Evolutionary conservation across 2,797 vertebrate genomes (phyloP).

Genomic region (Sebastes aleutianus): DNA sequence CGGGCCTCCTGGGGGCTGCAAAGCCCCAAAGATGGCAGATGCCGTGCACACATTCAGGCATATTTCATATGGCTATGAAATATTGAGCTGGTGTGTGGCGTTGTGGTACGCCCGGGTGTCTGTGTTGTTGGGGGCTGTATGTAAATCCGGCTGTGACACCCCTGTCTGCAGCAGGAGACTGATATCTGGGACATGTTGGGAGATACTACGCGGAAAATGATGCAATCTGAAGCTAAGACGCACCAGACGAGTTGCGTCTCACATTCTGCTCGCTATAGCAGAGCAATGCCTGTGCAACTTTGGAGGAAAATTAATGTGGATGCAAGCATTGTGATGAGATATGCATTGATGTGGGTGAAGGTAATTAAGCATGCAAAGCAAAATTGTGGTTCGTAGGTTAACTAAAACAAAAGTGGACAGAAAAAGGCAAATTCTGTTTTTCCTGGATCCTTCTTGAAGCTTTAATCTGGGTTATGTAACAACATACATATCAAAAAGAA

Average conservation of each 20-base stretch:
- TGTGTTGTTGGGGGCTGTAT: slow-evolving; percentile 73
- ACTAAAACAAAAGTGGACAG: neutral
- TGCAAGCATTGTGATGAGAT: neutral
- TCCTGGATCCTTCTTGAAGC: neutral
- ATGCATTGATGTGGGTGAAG: neutral
- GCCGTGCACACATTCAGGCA: slow-evolving; percentile 93
- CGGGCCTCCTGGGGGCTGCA: slow-evolving; percentile 88
- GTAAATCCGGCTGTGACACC: slow-evolving; percentile 74
- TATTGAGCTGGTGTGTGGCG: slow-evolving; percentile 94
- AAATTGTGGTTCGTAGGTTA: neutral
- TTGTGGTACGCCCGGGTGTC: slow-evolving; percentile 81
- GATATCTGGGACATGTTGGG: slow-evolving; percentile 78
- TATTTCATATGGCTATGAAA: slow-evolving; percentile 95
- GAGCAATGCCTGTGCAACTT: slow-evolving; percentile 49
- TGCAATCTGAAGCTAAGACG: slow-evolving; percentile 73
- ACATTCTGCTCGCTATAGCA: slow-evolving; percentile 27
- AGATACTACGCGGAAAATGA: slow-evolving; percentile 65
- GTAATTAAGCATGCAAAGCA: neutral
- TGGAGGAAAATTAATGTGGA: slow-evolving; percentile 24
- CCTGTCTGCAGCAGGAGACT: slow-evolving; percentile 69
- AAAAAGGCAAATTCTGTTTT: neutral
- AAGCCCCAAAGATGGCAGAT: slow-evolving; percentile 95
- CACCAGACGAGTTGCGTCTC: slow-evolving; percentile 45
- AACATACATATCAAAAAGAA: neutral
- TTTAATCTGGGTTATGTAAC: neutral